Evolutionary conservation across 2,888 invertebrate genomes (phyloP), one percentile per base, ranked within the genome.

Genomic region (Acanthosepion lycidas): DNA sequence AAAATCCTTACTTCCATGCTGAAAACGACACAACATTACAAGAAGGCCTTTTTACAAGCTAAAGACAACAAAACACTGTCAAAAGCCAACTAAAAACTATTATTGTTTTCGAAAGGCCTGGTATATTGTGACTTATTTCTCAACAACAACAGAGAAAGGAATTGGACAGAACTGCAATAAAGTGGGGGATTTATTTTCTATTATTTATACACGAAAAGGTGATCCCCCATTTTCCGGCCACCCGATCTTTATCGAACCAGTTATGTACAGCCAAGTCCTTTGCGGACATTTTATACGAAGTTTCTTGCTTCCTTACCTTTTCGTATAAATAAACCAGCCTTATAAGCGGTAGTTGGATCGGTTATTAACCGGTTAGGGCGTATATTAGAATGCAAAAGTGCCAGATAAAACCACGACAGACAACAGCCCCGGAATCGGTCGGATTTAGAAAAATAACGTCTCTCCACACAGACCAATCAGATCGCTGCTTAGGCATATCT

Each of bases 381-480:
- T 78, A 78, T 33, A 78, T 78, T 78, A 33, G 78, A n/a, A 78
- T 78, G 15, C 15, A 33, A 78, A 26, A 93, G 53, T 51, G 49
- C 53, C 93, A 93, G n/a, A 51, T 93, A 93, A 93, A 53, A 93
- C 93, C 33, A 78, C 49, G 53, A 28, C 9, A 53, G 53, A 51
- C 51, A 93, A 53, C 51, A 42, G 93, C 51, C n/a, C 93, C 49
- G 53, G 53, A 93, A 93, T 93, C 28, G 93, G 51, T 93, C 49
- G 53, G 51, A 51, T 93, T 93, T 93, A 93, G 93, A 93, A 93
- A 93, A 93, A 93, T 93, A 93, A 93, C 93, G 93, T 93, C 49
- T 93, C 33, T 93, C 49, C 48, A 42, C 42, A n/a, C 33, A 48
- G 59, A 94, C 94, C 94, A 94, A 94, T 94, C 94, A 94, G 33